Evolutionary conservation across 1,140 invertebrate genomes (phyloP).

Genomic region (Scylla paramamosain): DNA sequence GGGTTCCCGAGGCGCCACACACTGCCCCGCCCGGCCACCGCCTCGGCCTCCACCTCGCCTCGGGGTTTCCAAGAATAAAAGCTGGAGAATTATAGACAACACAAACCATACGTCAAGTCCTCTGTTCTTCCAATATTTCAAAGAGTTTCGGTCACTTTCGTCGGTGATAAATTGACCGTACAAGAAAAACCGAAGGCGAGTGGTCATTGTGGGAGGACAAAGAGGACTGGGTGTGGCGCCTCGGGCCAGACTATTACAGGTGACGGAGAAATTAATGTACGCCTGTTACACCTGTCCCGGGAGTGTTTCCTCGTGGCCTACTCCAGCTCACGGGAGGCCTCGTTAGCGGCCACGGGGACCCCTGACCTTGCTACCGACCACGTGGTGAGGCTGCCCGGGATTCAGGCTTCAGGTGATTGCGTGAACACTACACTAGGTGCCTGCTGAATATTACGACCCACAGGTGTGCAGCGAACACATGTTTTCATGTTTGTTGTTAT

Average conservation of each 20-base stretch:
- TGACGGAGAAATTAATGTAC: constrained; percentile 60
- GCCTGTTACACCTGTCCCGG: constrained; percentile 5
- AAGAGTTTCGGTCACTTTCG: constrained; percentile 54
- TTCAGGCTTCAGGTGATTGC: neutral
- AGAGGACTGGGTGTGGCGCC: constrained; percentile 45
- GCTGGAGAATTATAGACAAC: constrained; percentile 26
- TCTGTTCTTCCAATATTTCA: neutral
- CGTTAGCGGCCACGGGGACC: constrained; percentile 37
- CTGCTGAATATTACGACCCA: neutral
- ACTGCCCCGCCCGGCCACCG: neutral
- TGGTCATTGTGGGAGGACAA: constrained; percentile 57
- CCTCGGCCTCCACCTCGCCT: constrained; percentile 14
- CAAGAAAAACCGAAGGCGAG: constrained; percentile 49
- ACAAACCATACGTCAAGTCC: neutral
- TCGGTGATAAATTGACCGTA: constrained; percentile 55
- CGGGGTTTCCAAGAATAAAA: constrained; percentile 44
- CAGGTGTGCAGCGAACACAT: neutral
- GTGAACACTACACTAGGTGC: neutral
- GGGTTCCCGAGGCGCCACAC: too few species aligned
- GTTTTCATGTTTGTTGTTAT: neutral
- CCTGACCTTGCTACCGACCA: constrained; percentile 9
- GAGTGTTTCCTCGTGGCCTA: neutral
- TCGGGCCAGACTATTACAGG: constrained; percentile 28
- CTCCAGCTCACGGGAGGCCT: constrained; percentile 27
- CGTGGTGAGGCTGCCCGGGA: neutral